Percentiles rank a stretch among this genome's conserved stretches.
Evolutionary conservation across 2,113 vertebrate genomes (phyloP).

Genomic region (Anarhynchus alexandrinus): DNA sequence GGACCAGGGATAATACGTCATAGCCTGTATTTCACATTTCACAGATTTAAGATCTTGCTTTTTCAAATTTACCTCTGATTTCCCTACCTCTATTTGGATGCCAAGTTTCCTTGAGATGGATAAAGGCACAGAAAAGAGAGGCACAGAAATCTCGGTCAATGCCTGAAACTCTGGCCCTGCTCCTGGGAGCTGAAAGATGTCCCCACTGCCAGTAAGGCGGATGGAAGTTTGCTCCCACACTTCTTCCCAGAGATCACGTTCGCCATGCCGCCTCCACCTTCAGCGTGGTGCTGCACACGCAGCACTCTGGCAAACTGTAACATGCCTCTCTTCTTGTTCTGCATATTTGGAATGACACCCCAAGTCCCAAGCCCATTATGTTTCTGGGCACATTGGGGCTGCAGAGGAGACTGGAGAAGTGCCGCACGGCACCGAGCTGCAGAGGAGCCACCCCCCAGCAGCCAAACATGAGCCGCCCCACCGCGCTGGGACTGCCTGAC

Average conservation of each 20-base stretch:
- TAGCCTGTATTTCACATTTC: neutral
- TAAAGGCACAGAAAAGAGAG: neutral
- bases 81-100: neutral
- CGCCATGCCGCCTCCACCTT: neutral
- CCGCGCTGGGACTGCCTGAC: neutral
- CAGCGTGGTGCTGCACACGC: fast-evolving
- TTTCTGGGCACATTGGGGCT: neutral
- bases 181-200: neutral
- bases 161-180: neutral
- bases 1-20: neutral
- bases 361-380: neutral
- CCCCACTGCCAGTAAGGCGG: fast-evolving
- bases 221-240: neutral
- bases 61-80: neutral
- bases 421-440: fast-evolving
- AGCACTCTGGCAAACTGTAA: neutral
- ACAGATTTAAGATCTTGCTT: neutral
- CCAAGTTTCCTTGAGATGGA: neutral
- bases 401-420: neutral
- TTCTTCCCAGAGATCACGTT: neutral
- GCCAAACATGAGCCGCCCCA: fast-evolving
- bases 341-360: neutral
- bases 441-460: neutral
- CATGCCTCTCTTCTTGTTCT: neutral
- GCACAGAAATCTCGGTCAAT: neutral